Evolutionary conservation across 2,797 vertebrate species (phyloP), one percentile per base, ranked within the genome.

Genomic region (Oreochromis grahami): DNA sequence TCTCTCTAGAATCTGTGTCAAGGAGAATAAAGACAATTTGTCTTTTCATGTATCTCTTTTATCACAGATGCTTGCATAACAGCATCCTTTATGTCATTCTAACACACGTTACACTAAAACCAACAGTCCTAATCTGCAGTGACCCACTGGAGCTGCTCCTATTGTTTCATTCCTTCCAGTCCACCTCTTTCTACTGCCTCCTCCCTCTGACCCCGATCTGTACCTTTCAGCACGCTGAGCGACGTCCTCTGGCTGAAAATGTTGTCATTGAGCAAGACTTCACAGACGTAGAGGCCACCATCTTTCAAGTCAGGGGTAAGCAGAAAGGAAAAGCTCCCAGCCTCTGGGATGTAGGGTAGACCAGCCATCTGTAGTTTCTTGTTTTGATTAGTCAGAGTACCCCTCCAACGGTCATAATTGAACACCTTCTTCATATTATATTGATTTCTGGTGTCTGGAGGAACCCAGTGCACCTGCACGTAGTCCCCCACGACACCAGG

Each of bases 221-320:
- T 96, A 97, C 97, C 96, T 87, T 95, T 93, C 72, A 97, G 77
- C 34, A 97, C 92, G 6, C 83, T 97, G 86, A 97, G 86, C 7
- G 0, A 14, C 21, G 94, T 96, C 51, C 24, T 60, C 74, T 92
- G 94, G 78, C 82, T 90, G 87, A 87, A 93, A 36, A 45, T 10
- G 0, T 51, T 65, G 63, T 96, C 90, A 63, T 97, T 87, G 36
- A 88, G 70, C 82, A 48, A 93, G 80, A 97, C 96, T 1, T 96
- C 77, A 24, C 97, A 97, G 41, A 50, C 8, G 84, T 96, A 97
- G 43, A 85, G 15, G 11, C 97, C 97, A 2, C 94, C 94, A 9
- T 96, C 90, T 3, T 19, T 87, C 1, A 93, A 8, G 13, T 9
- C 63, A 2, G 96, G 95, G 3, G 4, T 92, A 86, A 96, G 90